Percentiles rank a stretch among this genome's conserved stretches.
Conservation (phyloP, 1,140 invertebrate species). For the Lordiphosa clarofinis region DNA sequence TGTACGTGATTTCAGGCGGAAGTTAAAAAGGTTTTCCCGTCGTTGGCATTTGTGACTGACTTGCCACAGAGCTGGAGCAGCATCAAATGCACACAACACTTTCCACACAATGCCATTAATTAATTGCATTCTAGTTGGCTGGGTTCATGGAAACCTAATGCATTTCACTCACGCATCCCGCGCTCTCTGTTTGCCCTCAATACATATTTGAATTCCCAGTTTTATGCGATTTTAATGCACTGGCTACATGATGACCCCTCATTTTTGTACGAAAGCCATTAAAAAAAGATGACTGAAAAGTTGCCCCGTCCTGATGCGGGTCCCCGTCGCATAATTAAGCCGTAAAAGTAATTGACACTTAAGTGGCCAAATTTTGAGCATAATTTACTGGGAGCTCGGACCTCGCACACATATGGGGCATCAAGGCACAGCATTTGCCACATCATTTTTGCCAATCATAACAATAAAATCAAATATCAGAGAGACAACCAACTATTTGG, state of each 20-base stretch:
- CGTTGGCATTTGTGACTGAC: slow-evolving; percentile 18
- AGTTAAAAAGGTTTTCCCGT: slow-evolving; percentile 43
- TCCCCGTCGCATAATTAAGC: slow-evolving; percentile 63
- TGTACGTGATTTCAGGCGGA: slow-evolving; percentile 48
- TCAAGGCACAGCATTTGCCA: slow-evolving; percentile 48
- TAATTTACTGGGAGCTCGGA: slow-evolving; percentile 44
- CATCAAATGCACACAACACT: neutral
- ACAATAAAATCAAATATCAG: slow-evolving; percentile 71
- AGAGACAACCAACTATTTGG: slow-evolving; percentile 25
- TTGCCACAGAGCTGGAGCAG: slow-evolving; percentile 1
- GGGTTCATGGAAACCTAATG: slow-evolving; percentile 35
- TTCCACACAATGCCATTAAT: slow-evolving; percentile 50
- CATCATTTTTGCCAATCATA: slow-evolving; percentile 70
- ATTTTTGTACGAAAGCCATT: slow-evolving; percentile 22
- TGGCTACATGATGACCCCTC: slow-evolving; percentile 45
- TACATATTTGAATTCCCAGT: slow-evolving; percentile 19
- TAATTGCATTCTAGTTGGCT: slow-evolving; percentile 47
- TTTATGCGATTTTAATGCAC: slow-evolving; percentile 59
- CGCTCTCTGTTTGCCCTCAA: too few species aligned
- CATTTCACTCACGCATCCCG: slow-evolving; percentile 33
- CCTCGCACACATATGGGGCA: slow-evolving; percentile 14
- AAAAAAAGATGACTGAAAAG: slow-evolving; percentile 11
- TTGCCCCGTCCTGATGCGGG: slow-evolving; percentile 40
- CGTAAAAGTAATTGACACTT: slow-evolving; percentile 68
- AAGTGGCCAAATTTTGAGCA: slow-evolving; percentile 64